Conservation (phyloP, 2,797 vertebrate species). For the Amblyraja radiata region DNA sequence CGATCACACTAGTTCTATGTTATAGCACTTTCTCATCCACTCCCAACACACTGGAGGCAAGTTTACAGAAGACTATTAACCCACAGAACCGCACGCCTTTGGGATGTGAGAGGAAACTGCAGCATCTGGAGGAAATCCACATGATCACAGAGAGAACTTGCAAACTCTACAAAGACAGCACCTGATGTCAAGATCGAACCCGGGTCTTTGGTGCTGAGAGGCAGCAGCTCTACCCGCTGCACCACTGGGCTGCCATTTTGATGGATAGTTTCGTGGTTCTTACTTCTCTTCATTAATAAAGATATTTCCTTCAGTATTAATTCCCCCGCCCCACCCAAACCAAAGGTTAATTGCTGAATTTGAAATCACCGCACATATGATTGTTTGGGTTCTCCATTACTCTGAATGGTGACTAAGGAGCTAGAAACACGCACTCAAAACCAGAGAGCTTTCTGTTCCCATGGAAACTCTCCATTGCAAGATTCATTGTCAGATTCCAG, state of each 20-base stretch:
- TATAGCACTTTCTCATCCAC: too few species aligned
- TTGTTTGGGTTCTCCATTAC: background rate
- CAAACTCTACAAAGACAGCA: too few species aligned
- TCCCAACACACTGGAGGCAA: too few species aligned
- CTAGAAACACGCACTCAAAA: background rate
- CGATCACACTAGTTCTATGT: too few species aligned
- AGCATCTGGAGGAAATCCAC: too few species aligned
- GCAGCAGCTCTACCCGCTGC: too few species aligned
- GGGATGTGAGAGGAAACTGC: too few species aligned
- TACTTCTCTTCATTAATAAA: background rate
- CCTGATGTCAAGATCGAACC: too few species aligned
- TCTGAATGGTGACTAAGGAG: background rate
- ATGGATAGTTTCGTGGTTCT: background rate
- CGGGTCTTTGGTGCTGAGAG: too few species aligned
- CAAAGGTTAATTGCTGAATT: background rate
- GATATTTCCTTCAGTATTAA: background rate
- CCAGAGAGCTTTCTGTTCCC: conserved; percentile 29
- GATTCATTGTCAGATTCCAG: background rate
- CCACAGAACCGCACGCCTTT: too few species aligned
- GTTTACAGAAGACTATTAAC: too few species aligned
- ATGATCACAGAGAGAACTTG: too few species aligned
- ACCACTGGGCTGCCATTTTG: background rate
- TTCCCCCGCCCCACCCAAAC: background rate
- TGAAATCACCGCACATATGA: background rate
- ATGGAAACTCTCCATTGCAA: background rate